Percentiles rank a stretch among this genome's conserved stretches.
Conservation (phyloP, 2,113 vertebrate species). For the Sminthopsis crassicaudata region DNA sequence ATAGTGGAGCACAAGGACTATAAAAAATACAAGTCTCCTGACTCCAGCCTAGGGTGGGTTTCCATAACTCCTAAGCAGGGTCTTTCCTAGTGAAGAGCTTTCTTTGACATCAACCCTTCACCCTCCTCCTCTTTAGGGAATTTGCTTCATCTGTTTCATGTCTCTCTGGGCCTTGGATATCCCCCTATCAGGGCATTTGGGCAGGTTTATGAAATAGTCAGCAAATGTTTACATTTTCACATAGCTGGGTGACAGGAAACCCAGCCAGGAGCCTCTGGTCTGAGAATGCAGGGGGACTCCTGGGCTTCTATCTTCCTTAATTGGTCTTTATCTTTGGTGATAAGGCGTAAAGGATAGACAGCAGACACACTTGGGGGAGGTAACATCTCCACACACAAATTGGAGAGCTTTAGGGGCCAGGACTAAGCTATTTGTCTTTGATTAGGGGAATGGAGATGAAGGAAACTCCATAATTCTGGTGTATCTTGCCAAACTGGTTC, state of each 20-base stretch:
- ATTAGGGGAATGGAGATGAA: neutral
- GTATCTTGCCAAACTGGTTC: neutral
- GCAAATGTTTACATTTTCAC: neutral
- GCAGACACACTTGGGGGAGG: neutral
- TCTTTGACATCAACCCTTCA: neutral
- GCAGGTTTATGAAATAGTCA: neutral
- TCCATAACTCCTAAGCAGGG: neutral
- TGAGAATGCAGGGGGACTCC: neutral
- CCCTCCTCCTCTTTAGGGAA: neutral
- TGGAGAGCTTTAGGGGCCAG: neutral
- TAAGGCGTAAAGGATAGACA: neutral
- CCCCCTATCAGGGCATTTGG: neutral
- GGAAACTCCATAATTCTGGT: neutral
- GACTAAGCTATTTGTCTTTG: neutral
- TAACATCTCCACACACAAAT: neutral
- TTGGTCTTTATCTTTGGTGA: neutral
- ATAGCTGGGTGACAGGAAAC: conserved; percentile 1
- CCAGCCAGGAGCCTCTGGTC: neutral
- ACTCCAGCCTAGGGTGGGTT: neutral
- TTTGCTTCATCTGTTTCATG: neutral
- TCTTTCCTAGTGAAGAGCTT: neutral
- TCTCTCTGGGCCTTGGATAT: neutral
- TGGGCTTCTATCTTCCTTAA: neutral
- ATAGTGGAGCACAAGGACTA: neutral
- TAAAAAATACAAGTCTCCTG: neutral